phyloP scores from a whole-genome alignment of 2,888 invertebrate species.

The Meiosimyza decipiens region DNA sequence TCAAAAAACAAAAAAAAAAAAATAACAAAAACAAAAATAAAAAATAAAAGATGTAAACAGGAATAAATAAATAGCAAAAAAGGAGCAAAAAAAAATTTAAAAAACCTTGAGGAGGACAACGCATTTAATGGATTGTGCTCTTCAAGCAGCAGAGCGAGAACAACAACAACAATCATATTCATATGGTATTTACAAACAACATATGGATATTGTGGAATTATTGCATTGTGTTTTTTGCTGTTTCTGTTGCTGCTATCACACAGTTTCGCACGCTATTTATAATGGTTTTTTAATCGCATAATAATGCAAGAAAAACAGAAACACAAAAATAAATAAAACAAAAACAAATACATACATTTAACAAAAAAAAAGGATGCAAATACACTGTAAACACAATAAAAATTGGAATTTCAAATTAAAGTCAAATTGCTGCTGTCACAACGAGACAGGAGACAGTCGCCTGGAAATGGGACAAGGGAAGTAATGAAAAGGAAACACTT shows the following conservation, averaged over 20 bases:
- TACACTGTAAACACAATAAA: background rate
- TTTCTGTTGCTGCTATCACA: too few species aligned
- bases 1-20: too few species aligned
- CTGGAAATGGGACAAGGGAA: conserved; percentile 6
- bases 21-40: background rate
- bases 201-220: background rate
- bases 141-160: background rate
- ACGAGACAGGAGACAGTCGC: background rate
- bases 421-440: conserved; percentile 3
- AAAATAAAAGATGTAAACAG: background rate
- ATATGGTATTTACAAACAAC: conserved; percentile 18
- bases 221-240: too few species aligned
- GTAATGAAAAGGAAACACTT: conserved; percentile 1
- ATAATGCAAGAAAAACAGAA: background rate
- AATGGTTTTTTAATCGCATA: too few species aligned
- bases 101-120: too few species aligned
- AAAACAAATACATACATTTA: conserved; percentile 16
- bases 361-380: conserved; percentile 1
- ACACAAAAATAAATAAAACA: conserved; percentile 12
- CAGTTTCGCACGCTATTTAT: too few species aligned
- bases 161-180: background rate
- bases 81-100: too few species aligned
- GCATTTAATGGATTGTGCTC: too few species aligned
- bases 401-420: conserved; percentile 11
- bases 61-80: too few species aligned